Conservation (phyloP, 2,888 invertebrate species). For the Liposcelis brunnea region DNA sequence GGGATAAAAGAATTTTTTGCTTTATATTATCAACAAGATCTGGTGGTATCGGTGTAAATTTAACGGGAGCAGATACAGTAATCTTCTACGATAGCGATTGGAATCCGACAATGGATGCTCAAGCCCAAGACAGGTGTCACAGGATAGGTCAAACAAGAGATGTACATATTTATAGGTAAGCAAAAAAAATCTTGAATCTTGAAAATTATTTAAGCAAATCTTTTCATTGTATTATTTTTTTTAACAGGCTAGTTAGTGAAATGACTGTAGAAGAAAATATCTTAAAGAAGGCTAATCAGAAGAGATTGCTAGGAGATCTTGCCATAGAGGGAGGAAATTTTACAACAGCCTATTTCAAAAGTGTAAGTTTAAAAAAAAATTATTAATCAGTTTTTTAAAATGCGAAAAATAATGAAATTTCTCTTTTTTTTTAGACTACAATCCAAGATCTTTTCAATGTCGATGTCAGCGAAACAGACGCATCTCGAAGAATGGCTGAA, state of each 20-base stretch:
- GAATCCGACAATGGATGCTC: conserved; percentile 99
- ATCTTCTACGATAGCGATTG: conserved; percentile 99
- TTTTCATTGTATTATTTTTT: background rate
- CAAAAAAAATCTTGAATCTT: conserved; percentile 8
- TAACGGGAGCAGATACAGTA: conserved; percentile 97
- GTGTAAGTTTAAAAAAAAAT: conserved; percentile 33
- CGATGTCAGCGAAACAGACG: conserved; percentile 41
- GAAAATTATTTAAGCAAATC: background rate
- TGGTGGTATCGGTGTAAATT: conserved; percentile 94
- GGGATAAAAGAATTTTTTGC: conserved; percentile 83
- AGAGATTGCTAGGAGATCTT: conserved; percentile 83
- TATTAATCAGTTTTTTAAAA: no score
- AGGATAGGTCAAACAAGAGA: conserved; percentile 98
- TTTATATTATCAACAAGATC: conserved; percentile 96
- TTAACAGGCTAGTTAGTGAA: conserved; percentile 73
- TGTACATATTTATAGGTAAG: conserved; percentile 82
- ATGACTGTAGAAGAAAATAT: conserved; percentile 99
- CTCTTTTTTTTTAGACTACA: conserved; percentile 40
- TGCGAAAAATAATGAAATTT: no score
- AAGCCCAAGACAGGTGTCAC: conserved; percentile 92
- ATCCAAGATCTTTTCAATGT: conserved; percentile 84
- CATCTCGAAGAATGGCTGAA: conserved; percentile 38
- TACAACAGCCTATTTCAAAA: conserved; percentile 90
- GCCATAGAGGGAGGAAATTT: conserved; percentile 99
- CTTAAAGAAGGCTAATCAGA: conserved; percentile 95